Conservation (phyloP, 1,140 invertebrate genomes). For the Metaphire vulgaris region DNA sequence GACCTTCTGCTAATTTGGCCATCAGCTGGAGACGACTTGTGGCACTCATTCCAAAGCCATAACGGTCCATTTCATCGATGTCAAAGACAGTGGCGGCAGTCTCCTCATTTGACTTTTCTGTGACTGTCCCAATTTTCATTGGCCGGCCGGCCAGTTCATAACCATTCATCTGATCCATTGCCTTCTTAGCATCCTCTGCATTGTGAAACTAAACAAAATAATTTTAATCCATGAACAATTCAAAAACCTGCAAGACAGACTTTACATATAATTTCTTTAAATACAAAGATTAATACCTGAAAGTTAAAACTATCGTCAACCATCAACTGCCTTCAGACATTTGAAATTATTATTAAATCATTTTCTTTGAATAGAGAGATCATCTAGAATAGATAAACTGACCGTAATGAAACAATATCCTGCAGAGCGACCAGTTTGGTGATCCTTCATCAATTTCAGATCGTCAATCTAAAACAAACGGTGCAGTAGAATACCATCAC, state of each 20-base stretch:
- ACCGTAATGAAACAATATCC: slow-evolving; percentile 97
- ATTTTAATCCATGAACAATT: too few species aligned
- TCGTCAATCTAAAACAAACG: slow-evolving; percentile 79
- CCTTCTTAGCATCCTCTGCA: slow-evolving; percentile 96
- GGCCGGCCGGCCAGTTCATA: slow-evolving; percentile 95
- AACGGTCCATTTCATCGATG: slow-evolving; percentile 89
- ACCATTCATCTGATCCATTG: slow-evolving; percentile 95
- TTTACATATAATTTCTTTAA: too few species aligned
- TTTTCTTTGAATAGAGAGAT: too few species aligned
- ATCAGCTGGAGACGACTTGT: slow-evolving; percentile 90
- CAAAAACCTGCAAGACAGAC: too few species aligned
- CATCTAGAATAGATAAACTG: slow-evolving; percentile 54
- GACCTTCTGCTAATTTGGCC: slow-evolving; percentile 96
- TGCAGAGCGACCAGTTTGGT: slow-evolving; percentile 87
- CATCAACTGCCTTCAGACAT: too few species aligned
- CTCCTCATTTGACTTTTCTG: not conserved
- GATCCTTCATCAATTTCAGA: slow-evolving; percentile 91
- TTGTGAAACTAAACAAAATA: slow-evolving; percentile 81
- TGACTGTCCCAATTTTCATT: slow-evolving; percentile 73
- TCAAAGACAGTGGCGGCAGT: slow-evolving; percentile 61
- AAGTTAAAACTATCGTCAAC: too few species aligned
- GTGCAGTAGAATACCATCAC: too few species aligned
- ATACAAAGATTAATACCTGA: too few species aligned
- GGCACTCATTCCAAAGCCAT: slow-evolving; percentile 92
- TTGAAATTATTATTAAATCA: too few species aligned